Conservation (phyloP, 2,113 vertebrate species). For the Maccullochella peelii region DNA sequence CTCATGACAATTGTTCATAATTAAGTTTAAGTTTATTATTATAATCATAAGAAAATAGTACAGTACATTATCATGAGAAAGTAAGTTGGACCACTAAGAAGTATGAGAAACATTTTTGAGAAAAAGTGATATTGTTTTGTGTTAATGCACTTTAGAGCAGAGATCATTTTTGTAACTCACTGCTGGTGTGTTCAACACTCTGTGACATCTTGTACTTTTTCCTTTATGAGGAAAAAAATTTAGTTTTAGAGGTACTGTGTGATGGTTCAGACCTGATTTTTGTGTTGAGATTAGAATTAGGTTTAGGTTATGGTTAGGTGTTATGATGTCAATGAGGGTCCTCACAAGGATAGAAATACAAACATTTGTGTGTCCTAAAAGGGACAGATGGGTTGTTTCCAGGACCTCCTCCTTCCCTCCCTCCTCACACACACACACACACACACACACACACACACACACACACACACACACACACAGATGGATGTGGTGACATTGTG, state of each 20-base stretch:
- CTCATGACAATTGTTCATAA: neutral
- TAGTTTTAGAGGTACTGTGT: too few relatives aligned
- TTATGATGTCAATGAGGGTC: neutral
- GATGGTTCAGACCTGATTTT: too few relatives aligned
- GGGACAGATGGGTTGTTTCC: constrained; percentile 59
- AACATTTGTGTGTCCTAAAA: constrained; percentile 17
- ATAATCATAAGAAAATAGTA: neutral
- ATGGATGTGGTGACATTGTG: constrained; percentile 32
- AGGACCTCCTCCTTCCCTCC: constrained; percentile 17
- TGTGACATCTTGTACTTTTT: neutral
- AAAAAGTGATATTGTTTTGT: neutral
- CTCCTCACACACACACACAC: neutral
- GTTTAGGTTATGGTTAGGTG: neutral
- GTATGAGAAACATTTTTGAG: neutral
- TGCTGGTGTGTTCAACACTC: neutral
- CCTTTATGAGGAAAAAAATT: neutral
- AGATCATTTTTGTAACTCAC: neutral
- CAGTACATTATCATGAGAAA: neutral
- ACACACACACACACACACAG: constrained; percentile 37
- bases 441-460: neutral
- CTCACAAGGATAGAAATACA: constrained; percentile 1
- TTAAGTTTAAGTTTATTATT: neutral
- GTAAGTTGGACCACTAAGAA: neutral
- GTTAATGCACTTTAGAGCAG: neutral
- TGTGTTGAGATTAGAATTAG: neutral